Conservation (phyloP, 2,113 vertebrate species). For the Glareola pratincola region DNA sequence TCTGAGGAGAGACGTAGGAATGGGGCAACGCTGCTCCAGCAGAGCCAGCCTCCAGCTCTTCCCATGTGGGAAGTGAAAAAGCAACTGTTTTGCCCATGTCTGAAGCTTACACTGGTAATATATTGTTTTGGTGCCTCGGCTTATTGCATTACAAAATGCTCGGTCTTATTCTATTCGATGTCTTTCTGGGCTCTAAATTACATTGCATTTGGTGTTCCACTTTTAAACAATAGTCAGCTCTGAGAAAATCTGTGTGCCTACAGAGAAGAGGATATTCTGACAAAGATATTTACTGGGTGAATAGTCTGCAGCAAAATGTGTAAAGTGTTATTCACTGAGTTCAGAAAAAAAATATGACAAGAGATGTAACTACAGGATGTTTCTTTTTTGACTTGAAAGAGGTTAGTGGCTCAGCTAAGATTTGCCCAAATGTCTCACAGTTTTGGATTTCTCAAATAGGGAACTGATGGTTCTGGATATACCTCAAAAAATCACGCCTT, state of each 20-base stretch:
- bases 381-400: background rate
- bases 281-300: background rate
- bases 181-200: background rate
- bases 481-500: background rate
- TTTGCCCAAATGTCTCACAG: background rate
- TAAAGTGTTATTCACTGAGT: background rate
- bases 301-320: background rate
- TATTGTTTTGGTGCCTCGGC: background rate
- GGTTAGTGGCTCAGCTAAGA: background rate
- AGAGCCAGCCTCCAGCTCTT: background rate
- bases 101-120: background rate
- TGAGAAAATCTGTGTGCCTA: background rate
- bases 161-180: background rate
- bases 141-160: background rate
- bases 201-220: background rate
- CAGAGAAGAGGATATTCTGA: background rate
- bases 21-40: fast-evolving
- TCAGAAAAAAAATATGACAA: background rate
- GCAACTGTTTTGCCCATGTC: background rate
- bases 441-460: background rate
- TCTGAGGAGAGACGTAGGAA: background rate
- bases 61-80: background rate
- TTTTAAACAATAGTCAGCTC: background rate
- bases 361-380: background rate
- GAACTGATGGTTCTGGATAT: background rate